phyloP scores from a whole-genome alignment of 2,797 vertebrate genomes.

The Pelodytes ibericus region DNA sequence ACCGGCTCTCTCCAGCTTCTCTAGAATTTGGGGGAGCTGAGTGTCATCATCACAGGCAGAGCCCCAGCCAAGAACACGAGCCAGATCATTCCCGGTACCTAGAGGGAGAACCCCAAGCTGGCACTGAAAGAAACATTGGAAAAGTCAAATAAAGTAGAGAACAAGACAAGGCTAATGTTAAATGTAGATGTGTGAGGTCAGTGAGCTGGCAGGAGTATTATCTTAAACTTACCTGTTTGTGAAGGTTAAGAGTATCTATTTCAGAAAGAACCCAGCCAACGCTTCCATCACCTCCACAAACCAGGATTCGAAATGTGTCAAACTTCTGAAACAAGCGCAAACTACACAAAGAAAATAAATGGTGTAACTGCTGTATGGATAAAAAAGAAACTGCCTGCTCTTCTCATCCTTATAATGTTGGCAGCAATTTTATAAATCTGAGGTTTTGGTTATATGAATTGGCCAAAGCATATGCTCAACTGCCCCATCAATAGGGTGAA shows the following conservation, averaged over 20 bases:
- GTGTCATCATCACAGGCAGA: conserved; percentile 94
- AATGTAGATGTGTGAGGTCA: background rate
- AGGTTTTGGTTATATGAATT: no score
- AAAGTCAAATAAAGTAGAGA: background rate
- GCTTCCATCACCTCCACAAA: conserved; percentile 95
- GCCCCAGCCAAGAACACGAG: conserved; percentile 93
- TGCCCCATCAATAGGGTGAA: no score
- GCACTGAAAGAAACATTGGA: conserved; percentile 72
- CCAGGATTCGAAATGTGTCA: conserved; percentile 94
- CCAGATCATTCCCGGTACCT: conserved; percentile 94
- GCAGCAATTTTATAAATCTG: no score
- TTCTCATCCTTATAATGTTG: no score
- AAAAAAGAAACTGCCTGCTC: no score
- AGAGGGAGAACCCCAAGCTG: conserved; percentile 94
- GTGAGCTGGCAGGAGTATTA: background rate
- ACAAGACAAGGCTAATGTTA: background rate
- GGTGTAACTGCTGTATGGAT: no score
- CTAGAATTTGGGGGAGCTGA: conserved; percentile 93
- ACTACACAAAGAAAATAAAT: conserved; percentile 66
- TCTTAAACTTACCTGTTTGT: conserved; percentile 86
- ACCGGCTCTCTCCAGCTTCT: conserved; percentile 94
- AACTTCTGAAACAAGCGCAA: conserved; percentile 97
- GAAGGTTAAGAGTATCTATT: conserved; percentile 90
- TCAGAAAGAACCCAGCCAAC: conserved; percentile 98
- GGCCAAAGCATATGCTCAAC: no score